phyloP scores from a whole-genome alignment of 2,113 vertebrate genomes.

The Nycticryphes semicollaris region DNA sequence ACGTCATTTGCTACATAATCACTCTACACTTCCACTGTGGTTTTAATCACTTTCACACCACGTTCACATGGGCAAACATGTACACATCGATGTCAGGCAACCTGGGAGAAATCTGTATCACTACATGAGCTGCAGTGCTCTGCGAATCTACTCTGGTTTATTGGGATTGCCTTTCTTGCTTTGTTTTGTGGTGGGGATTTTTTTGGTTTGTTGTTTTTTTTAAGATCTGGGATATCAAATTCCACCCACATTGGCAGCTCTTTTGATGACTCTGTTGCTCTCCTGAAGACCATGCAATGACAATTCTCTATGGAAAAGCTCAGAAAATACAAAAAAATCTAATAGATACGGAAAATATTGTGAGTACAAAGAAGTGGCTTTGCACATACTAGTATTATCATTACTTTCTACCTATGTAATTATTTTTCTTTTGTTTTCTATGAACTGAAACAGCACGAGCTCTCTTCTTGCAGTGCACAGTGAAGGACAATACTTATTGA shows the following conservation, averaged over 20 bases:
- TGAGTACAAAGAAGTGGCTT: background rate
- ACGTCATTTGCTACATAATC: background rate
- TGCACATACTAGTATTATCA: background rate
- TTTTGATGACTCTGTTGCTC: background rate
- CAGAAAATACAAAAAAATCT: background rate
- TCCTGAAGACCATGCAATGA: background rate
- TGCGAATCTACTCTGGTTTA: background rate
- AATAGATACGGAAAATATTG: background rate
- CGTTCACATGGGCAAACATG: rapidly evolving
- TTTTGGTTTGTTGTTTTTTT: background rate
- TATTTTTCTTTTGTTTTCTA: background rate
- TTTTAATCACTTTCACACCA: background rate
- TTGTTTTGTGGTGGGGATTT: background rate
- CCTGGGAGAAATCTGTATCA: background rate
- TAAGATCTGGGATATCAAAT: background rate
- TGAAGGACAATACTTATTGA: background rate
- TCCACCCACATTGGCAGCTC: background rate
- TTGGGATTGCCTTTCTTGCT: background rate
- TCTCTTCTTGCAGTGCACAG: background rate
- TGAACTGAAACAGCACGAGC: background rate
- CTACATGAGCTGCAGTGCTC: background rate
- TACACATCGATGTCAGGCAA: background rate
- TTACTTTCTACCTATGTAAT: background rate
- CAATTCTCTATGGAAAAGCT: background rate
- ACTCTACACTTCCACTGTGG: background rate